phyloP scores from a whole-genome alignment of 2,888 invertebrate species.

The Nomada ferruginata region DNA sequence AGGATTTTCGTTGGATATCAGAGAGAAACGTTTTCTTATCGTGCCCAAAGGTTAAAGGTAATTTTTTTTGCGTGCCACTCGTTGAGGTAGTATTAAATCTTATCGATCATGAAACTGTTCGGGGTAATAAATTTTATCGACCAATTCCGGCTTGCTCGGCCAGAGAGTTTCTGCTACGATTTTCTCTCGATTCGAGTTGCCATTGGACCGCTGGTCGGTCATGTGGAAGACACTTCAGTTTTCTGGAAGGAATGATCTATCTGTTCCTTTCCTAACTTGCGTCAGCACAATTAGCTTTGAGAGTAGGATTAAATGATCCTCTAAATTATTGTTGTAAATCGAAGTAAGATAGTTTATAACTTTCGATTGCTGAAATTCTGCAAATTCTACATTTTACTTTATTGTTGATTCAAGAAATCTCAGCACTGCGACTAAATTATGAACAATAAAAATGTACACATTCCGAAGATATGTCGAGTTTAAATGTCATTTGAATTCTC shows the following conservation, averaged over 20 bases:
- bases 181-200: neutral
- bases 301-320: neutral
- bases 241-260: neutral
- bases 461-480: no score
- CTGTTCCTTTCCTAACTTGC: neutral
- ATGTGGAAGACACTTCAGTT: neutral
- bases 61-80: conserved; percentile 19
- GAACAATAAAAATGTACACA: no score
- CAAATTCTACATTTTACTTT: no score
- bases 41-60: neutral
- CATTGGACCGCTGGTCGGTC: neutral
- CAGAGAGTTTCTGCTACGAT: conserved; percentile 2
- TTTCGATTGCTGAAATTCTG: no score
- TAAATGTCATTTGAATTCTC: no score
- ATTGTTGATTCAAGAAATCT: no score
- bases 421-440: no score
- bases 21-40: conserved; percentile 26
- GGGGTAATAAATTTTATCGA: conserved; percentile 24
- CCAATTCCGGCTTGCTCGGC: neutral
- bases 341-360: neutral
- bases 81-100: conserved; percentile 26
- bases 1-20: conserved; percentile 12
- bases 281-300: neutral
- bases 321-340: no score
- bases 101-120: conserved; percentile 18